Conservation (phyloP, 2,113 vertebrate genomes). For the Gnathonemus longibarbis region DNA sequence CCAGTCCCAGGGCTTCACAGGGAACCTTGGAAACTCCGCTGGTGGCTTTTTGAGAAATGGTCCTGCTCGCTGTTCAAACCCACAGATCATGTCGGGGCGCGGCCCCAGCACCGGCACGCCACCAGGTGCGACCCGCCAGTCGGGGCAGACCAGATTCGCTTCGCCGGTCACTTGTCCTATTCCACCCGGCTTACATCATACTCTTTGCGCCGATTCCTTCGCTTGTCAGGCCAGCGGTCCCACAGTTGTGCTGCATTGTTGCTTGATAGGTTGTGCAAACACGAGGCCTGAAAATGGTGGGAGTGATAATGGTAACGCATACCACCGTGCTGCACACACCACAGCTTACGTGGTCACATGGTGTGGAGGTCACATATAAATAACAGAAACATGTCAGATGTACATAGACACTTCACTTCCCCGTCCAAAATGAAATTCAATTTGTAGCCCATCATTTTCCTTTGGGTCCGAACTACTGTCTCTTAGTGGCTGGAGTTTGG, state of each 20-base stretch:
- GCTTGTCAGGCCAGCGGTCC: background rate
- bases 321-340: background rate
- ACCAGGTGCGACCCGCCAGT: background rate
- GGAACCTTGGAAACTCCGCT: constrained; percentile 21
- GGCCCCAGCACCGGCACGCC: background rate
- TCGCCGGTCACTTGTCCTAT: background rate
- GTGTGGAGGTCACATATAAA: background rate
- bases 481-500: background rate
- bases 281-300: background rate
- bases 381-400: background rate
- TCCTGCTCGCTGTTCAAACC: background rate
- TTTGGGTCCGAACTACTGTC: background rate
- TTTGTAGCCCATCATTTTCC: constrained; percentile 3
- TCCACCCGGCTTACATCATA: background rate
- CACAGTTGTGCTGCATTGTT: background rate
- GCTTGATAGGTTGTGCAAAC: background rate
- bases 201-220: background rate
- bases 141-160: background rate
- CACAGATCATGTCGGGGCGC: background rate
- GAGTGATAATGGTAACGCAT: background rate
- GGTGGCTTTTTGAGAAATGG: background rate
- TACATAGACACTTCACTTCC: background rate
- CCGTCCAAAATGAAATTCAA: constrained; percentile 2
- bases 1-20: constrained; percentile 21
- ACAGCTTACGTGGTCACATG: background rate